Evolutionary conservation across 2,113 vertebrate species (phyloP).

Genomic region (Prionailurus bengalensis): DNA sequence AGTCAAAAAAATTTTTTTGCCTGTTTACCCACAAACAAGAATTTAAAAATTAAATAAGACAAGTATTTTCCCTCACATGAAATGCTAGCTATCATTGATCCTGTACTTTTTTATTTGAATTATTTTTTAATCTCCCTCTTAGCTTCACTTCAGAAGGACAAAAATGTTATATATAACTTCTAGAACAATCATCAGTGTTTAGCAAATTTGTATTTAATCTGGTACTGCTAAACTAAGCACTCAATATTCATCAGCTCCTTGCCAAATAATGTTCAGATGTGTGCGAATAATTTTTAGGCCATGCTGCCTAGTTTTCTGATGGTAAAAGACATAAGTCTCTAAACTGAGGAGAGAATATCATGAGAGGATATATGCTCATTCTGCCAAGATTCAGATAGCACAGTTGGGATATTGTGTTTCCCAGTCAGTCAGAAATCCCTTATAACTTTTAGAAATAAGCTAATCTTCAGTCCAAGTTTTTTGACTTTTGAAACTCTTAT

Average conservation of each 20-base stretch:
- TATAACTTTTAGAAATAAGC: not conserved
- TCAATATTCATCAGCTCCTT: not conserved
- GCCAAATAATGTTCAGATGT: not conserved
- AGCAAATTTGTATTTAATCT: not conserved
- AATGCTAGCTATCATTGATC: not conserved
- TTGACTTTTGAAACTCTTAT: not conserved
- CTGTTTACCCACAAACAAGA: not conserved
- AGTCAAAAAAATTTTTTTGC: not conserved
- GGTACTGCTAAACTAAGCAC: not conserved
- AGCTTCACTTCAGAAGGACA: not conserved
- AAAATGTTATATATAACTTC: not conserved
- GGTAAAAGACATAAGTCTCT: not conserved
- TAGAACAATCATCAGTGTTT: not conserved
- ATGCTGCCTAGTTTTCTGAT: not conserved
- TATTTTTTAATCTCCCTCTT: not conserved
- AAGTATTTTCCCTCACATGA: not conserved
- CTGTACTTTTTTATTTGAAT: not conserved
- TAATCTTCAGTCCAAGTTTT: not conserved
- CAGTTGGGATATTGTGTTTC: not conserved
- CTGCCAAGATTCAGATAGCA: not conserved
- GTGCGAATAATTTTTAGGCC: not conserved
- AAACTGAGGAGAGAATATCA: not conserved
- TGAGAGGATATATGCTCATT: not conserved
- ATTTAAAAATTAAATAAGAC: not conserved
- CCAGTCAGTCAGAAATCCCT: not conserved